phyloP scores from a whole-genome alignment of 2,888 invertebrate genomes.

The Andrena flavipes region DNA sequence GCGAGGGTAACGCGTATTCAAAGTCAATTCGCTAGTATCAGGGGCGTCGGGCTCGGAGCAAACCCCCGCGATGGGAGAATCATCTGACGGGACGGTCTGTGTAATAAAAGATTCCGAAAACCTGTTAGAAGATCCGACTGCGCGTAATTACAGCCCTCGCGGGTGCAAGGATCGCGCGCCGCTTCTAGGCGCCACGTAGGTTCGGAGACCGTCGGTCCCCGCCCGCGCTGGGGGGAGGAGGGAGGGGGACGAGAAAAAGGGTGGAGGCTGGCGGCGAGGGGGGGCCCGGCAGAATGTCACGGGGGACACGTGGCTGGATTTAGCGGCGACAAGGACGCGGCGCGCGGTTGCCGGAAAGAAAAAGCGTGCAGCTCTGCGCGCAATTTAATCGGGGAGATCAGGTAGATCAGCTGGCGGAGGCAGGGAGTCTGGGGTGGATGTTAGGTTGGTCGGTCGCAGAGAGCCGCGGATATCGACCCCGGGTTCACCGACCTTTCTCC shows the following conservation, averaged over 20 bases:
- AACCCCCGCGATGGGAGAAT: no score
- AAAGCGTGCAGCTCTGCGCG: constrained; percentile 46
- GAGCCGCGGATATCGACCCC: constrained; percentile 80
- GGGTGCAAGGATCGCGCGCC: neutral
- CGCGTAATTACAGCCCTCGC: neutral
- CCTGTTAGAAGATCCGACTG: neutral
- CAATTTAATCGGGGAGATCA: constrained; percentile 74
- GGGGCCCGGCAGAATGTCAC: neutral
- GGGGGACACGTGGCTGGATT: constrained; percentile 40
- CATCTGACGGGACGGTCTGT: no score
- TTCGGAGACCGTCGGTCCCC: neutral
- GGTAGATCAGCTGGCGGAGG: constrained; percentile 75
- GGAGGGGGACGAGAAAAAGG: no score
- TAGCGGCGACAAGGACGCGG: constrained; percentile 49
- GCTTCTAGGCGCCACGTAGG: neutral
- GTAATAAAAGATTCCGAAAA: neutral
- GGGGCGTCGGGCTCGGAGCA: neutral
- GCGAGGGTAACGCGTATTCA: constrained; percentile 10
- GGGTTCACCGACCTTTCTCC: constrained; percentile 81
- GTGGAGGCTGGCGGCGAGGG: neutral
- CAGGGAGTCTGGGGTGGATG: constrained; percentile 77
- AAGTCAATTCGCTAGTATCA: constrained; percentile 20
- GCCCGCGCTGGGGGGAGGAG: no score
- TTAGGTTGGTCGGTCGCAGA: constrained; percentile 72
- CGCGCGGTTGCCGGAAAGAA: constrained; percentile 39